Evolutionary conservation across 1,140 invertebrate genomes (phyloP), one percentile per base, ranked within the genome.

Genomic region (Bombus terrestris): DNA sequence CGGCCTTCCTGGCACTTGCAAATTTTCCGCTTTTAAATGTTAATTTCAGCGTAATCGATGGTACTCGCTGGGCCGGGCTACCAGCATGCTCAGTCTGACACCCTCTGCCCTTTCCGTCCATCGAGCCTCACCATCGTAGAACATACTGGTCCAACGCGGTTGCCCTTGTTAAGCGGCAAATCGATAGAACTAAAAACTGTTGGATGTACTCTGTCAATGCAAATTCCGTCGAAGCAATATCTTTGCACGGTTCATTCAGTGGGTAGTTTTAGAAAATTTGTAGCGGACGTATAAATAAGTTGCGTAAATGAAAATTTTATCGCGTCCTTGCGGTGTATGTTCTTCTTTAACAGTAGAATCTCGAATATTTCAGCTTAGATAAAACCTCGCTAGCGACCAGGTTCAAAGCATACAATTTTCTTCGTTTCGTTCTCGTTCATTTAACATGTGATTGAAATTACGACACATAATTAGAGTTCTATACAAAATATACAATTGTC

Each of bases 21-120:
- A 93, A 93, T 93, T 93, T 92, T 91, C 88, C 91, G 87, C 91
- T 90, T 92, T 92, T 92, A 90, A 92, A 92, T 93, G 90, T 91
- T 93, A 93, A 93, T 93, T 92, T 86, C 85, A 39, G 76, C 43
- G 92, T 93, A 93, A 92, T 93, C 89, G 91, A 93, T 92, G 83
- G 80, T 76, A 84, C 87, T 81, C n/a, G 35, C 13, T 72, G 69
- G 81, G 59, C 75, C 73, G 69, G 66, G 89, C 78, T 89, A 83
- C 39, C 76, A 68, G 57, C 59, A 59, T 64, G 35, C 43, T n/a
- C 69, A 43, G 57, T n/a, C 72, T 43, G n/a, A 74, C 59, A 62
- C 41, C 59, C 39, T 76, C 78, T 64, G 68, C 37, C 39, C 32
- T 68, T 64, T 57, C 59, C 37, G 41, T 74, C 72, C 74, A 25